Evolutionary conservation across 2,113 vertebrate species (phyloP), one percentile per base, ranked within the genome.

Genomic region (Mormyrus lacerda): DNA sequence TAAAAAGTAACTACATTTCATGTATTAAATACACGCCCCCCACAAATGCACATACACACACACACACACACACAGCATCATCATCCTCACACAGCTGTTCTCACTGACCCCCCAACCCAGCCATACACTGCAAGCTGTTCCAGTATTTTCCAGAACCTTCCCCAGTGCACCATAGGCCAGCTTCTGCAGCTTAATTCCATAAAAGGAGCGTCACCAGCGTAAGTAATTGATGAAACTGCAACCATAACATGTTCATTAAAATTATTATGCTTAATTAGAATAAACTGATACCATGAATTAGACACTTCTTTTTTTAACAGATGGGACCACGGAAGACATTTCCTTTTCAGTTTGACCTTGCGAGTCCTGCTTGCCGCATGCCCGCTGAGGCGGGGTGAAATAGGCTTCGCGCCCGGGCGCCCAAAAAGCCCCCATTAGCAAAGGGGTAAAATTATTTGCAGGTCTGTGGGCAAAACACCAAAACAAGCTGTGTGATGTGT

Each of bases 191-290:
- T 53, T 31, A 15, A 87, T 53, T 13, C n/a, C n/a, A 21, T 39
- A 39, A 35, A 55, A 51, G 7, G 15, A 87, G 27, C n/a, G 4
- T n/a, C n/a, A 87, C 85, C n/a, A 53, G 24, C 48, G 35, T 1
- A 53, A 27, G 45, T 47, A 85, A 85, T 39, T 55, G 17, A 87
- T 35, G 31, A 35, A 53, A 53, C 50, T 39, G 31, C 27, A 21
- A 53, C 48, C 50, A 39, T 76, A 48, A 79, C 73, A 50, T 39
- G 48, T 45, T 53, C 39, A 82, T 89, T 89, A 55, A 51, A 79
- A 82, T 9, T 53, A 69, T 69, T 50, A 89, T 42, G 69, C 45
- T 89, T 82, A 89, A 89, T 82, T 10, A 42, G 44, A 82, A 73
- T n/a, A n/a, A 79, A 82, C 47, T 4, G 48, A 83, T 42, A 79